Conservation (phyloP, 2,113 vertebrate species). For the Diglossa brunneiventris region DNA sequence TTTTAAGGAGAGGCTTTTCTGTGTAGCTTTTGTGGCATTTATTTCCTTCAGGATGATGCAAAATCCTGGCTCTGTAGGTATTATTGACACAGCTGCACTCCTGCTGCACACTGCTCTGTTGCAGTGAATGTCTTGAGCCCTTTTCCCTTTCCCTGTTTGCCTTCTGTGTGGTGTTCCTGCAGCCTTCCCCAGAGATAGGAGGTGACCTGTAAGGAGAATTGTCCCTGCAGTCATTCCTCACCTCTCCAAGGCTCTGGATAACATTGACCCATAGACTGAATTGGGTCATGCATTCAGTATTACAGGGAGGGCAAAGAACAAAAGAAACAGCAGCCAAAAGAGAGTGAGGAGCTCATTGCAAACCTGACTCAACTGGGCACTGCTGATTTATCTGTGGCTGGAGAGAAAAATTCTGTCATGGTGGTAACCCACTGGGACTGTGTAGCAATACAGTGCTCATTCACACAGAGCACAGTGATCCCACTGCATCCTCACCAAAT, state of each 20-base stretch:
- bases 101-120: neutral
- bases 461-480: neutral
- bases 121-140: neutral
- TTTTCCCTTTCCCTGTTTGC: neutral
- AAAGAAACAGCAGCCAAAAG: neutral
- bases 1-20: neutral
- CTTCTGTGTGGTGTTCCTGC: neutral
- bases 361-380: neutral
- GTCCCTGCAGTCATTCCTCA: neutral
- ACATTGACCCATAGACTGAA: neutral
- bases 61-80: neutral
- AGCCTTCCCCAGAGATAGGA: neutral
- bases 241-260: neutral
- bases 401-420: neutral
- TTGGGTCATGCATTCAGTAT: rapidly evolving
- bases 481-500: neutral
- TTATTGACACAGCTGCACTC: neutral
- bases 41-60: neutral
- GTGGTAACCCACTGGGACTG: neutral
- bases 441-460: neutral
- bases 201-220: neutral
- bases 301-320: neutral
- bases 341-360: neutral
- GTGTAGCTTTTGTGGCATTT: neutral
- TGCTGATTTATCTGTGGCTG: neutral